Base-by-base conservation (phyloP, 2,888 invertebrate genomes). In the Calliopum simillimum region DNA sequence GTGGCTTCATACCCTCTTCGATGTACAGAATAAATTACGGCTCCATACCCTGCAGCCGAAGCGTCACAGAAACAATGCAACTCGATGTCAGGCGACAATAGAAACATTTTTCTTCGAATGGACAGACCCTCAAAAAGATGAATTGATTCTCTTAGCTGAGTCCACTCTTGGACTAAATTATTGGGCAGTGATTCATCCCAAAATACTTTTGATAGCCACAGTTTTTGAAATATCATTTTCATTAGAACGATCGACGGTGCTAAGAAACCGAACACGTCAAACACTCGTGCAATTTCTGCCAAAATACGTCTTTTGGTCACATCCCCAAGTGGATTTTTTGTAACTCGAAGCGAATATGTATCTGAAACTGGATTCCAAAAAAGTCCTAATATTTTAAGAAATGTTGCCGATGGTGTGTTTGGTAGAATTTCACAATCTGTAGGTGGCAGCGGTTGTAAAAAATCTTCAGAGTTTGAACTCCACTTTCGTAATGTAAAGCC, bases 141-240 rank as follows among this genome's bases (percentile, higher is more conserved):
- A 23, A 73, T 14, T 47, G 70, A 68, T 16, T 61, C 19, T 14
- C 47, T 0, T 49, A 69, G 68, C 8, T 46, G 19, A 1, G 6
- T 12, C 70, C 70, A 70, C 46, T 63, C 41, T 2, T 41, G 14
- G 8, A 12, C 56, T 12, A 71, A 1, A 4, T 68, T 4, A 1
- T 25, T 12, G 13, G 73, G 74, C 33, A 73, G 53, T 23, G 61
- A 58, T 13, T 75, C 74, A 46, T 75, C 74, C 75, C 73, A 73
- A 5, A 13, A 11, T 4, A 76, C 23, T 3, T 70, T 73, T 1
- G 51, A 68, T 3, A 74, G 56, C 73, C 75, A 75, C 8, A 74
- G 53, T n/a, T 74, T 68, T 49, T 74, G 72, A 41, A 74, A 76
- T 11, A 74, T 11, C 4, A 74, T 68, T 68, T 73, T 74, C 16